A percentile compares a stretch with the other conserved stretches of the same genome.
Conservation (phyloP, 2,113 vertebrate species). For the Willisornis vidua region DNA sequence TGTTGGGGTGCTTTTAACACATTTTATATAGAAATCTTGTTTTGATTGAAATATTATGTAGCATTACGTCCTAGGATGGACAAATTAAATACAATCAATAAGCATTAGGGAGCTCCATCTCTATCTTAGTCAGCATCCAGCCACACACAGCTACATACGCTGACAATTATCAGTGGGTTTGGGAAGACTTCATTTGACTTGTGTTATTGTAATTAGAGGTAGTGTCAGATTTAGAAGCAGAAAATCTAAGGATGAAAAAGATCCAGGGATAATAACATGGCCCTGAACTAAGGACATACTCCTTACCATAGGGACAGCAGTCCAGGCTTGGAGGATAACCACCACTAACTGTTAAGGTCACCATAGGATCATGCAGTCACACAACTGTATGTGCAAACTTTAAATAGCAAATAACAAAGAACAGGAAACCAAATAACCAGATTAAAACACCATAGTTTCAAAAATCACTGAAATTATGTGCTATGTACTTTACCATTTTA, state of each 20-base stretch:
- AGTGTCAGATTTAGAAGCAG: neutral
- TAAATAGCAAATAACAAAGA: constrained; percentile 8
- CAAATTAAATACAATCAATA: neutral
- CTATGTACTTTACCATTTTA: neutral
- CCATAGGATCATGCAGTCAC: neutral
- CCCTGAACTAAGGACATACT: neutral
- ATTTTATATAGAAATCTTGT: neutral
- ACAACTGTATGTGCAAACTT: neutral
- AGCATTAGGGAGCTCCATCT: neutral
- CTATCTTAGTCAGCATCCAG: neutral
- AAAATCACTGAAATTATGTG: neutral
- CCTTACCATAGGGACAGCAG: neutral
- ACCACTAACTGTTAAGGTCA: neutral
- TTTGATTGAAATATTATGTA: neutral
- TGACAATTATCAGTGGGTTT: neutral
- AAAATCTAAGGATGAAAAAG: neutral
- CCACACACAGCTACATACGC: neutral
- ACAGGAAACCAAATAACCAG: neutral
- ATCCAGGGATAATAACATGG: neutral
- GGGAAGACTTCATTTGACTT: neutral
- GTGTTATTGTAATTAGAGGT: neutral
- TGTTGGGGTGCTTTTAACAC: neutral
- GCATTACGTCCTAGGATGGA: neutral
- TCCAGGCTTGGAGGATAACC: neutral
- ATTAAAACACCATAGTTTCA: neutral